phyloP scores from a whole-genome alignment of 64 coral and sea anemone species.

The Montipora capricornis region DNA sequence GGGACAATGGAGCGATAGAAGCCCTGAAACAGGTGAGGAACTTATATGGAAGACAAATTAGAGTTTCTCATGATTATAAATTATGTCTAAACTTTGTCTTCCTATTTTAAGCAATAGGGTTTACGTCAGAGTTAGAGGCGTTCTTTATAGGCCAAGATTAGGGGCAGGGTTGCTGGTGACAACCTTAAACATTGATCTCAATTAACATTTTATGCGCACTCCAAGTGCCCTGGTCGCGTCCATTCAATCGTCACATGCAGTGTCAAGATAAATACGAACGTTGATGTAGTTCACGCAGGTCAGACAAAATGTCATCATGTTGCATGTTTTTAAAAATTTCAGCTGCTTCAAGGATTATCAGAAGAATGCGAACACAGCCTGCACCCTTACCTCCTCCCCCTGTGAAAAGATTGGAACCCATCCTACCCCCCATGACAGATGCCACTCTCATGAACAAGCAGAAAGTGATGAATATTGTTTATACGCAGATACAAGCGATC shows the following conservation, averaged over 20 bases:
- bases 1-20: conserved; percentile 30
- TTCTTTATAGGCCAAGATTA: no score
- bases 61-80: no score
- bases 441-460: conserved; percentile 82
- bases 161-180: no score
- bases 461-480: conserved; percentile 74
- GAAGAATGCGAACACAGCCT: conserved; percentile 79
- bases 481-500: conserved; percentile 76
- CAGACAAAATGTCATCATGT: neutral
- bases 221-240: no score
- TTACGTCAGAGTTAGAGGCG: no score
- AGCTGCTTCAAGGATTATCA: conserved; percentile 85
- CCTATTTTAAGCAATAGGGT: no score
- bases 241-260: no score
- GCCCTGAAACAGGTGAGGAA: conserved; percentile 51
- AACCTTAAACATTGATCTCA: no score
- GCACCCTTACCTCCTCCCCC: conserved; percentile 77
- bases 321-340: neutral
- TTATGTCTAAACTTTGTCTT: no score
- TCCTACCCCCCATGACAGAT: conserved; percentile 79
- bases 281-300: neutral
- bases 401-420: conserved; percentile 61
- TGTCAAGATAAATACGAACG: no score
- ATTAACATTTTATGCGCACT: no score
- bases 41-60: neutral